These are phyloP conservation scores for Peribatodes rhomboidaria DNA, from an alignment of 2,888 invertebrate genomes.

Conservation along the genomic window DNA sequence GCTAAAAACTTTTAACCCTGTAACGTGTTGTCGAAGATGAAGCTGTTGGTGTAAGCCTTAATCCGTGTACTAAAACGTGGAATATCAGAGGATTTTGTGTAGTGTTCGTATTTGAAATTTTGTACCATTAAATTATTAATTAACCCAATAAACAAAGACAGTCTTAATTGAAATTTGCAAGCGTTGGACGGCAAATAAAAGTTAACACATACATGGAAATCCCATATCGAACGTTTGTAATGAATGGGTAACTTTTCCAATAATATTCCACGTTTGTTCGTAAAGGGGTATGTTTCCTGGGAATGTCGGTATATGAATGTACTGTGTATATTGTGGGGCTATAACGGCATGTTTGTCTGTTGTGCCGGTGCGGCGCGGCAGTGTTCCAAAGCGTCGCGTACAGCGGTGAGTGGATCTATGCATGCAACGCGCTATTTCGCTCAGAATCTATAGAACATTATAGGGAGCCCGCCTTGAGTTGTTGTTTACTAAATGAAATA, in stretches of 20 bases:
- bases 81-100: constrained; percentile 7
- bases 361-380: constrained; percentile 87
- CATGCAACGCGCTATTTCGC: constrained; percentile 71
- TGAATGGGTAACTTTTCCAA: not conserved
- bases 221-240: not conserved
- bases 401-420: constrained; percentile 94
- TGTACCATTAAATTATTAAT: too few species aligned
- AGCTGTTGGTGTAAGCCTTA: constrained; percentile 14
- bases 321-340: constrained; percentile 56
- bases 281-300: constrained; percentile 7
- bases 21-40: constrained; percentile 16
- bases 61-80: constrained; percentile 8
- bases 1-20: constrained; percentile 2
- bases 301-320: constrained; percentile 28
- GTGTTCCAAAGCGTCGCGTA: constrained; percentile 98
- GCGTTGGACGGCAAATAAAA: too few species aligned
- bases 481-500: constrained; percentile 7
- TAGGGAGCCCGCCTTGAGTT: constrained; percentile 27
- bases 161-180: too few species aligned
- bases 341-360: constrained; percentile 85
- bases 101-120: too few species aligned
- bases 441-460: constrained; percentile 36
- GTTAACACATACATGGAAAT: too few species aligned
- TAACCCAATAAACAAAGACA: too few species aligned
- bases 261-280: constrained; percentile 6